Evolutionary conservation across 2,797 vertebrate genomes (phyloP).

Genomic region (Scleropages formosus): DNA sequence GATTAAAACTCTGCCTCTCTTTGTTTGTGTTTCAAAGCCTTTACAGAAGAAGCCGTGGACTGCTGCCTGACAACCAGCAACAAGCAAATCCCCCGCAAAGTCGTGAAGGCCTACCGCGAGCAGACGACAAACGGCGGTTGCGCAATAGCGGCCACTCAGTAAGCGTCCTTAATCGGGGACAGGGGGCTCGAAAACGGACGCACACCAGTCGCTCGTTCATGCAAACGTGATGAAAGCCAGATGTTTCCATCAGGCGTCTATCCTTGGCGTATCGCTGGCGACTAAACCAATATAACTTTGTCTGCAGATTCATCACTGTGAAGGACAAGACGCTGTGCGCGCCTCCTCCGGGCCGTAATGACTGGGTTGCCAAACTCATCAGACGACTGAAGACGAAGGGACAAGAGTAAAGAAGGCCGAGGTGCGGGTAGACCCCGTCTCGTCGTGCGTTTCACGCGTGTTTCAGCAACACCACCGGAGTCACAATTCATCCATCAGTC

Average conservation of each 20-base stretch:
- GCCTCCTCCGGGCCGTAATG: conserved; percentile 10
- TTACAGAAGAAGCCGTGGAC: conserved; percentile 26
- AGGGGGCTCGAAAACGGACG: background rate
- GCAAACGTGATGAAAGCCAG: background rate
- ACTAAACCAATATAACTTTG: background rate
- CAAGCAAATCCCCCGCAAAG: conserved; percentile 1
- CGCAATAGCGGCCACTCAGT: conserved; percentile 33
- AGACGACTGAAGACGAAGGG: background rate
- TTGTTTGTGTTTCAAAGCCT: conserved; percentile 5
- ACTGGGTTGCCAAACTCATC: conserved; percentile 34
- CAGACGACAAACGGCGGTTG: conserved; percentile 26
- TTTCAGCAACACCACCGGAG: no score
- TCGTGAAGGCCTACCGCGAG: conserved; percentile 11
- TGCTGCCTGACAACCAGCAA: conserved; percentile 33
- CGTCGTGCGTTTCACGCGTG: background rate
- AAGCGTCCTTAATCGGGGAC: background rate
- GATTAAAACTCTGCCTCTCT: background rate
- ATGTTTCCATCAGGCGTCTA: background rate
- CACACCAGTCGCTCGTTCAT: background rate
- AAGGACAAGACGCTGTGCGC: conserved; percentile 28
- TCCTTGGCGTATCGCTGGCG: background rate
- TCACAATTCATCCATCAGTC: no score
- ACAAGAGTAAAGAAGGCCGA: background rate
- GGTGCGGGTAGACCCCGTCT: conserved; percentile 12
- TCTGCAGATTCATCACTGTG: conserved; percentile 33